Evolutionary conservation across 1,140 invertebrate genomes (phyloP), one percentile per base, ranked within the genome.

Genomic region (Bombus affinis): DNA sequence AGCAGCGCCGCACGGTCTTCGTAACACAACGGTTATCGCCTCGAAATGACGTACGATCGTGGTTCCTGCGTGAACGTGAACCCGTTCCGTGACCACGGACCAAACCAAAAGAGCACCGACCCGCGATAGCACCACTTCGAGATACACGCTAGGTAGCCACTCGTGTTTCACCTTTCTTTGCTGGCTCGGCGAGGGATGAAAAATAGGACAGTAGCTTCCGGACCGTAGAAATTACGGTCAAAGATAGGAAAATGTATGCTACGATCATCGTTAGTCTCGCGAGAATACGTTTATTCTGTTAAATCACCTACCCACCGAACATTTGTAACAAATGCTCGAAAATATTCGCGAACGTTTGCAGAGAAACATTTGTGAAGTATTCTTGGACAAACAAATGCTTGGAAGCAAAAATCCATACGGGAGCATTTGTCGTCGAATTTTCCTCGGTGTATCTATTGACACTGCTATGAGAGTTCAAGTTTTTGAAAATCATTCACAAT

Each of bases 21-120:
- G 59, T 37, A 88, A 74, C 83, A 78, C 62, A 59, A 35, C 73
- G 82, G 80, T 89, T 85, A 89, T 88, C 87, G 77, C 66, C 39
- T 35, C 59, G 35, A 85, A 75, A 85, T 89, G 87, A 89, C 47
- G 81, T 73, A 89, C 53, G 59, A 47, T 37, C 47, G 18, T n/a
- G 57, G 78, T 77, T 44, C 53, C 68, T 37, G 62, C 62, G 37
- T 39, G 70, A 65, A 75, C 66, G 57, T 57, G 78, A 75, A 87
- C 79, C 75, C 32, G 59, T 85, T 25, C 59, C 28, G 62, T 75
- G 66, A 77, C 73, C 80, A 83, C 53, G 59, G 18, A 42, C 62
- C 47, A 25, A 35, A 80, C 47, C 62, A 62, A 83, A 47, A 68
- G 84, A 53, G 57, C 44, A 57, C 71, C 72, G 53, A 59, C 62